Base-by-base conservation (phyloP, 2,888 invertebrate genomes). In the Corbicula japonica region DNA sequence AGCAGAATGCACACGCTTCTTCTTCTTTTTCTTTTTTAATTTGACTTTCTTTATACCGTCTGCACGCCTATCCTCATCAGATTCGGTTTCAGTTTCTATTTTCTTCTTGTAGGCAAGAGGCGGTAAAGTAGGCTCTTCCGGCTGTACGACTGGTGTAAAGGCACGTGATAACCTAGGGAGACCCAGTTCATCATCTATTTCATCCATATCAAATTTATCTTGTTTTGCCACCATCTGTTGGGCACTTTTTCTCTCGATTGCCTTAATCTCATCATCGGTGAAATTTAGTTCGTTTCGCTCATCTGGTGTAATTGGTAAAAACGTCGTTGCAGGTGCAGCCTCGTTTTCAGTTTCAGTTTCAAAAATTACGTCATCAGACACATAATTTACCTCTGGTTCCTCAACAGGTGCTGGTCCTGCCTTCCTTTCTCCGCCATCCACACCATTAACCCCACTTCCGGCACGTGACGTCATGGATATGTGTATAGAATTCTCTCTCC, bases 141-240 rank as follows among this genome's bases (percentile, higher is more conserved):
- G 79, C n/a, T 62, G 70, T 2, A 62, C 52, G 6, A 80, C 62
- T n/a, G 83, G 83, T 6, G 83, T 83, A 32, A 83, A 83, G 10
- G 79, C 83, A 15, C 78, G 58, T 15, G 83, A 83, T 50, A 83
- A 60, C 50, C 83, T 74, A 6, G 83, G 83, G 6, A 83, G 63
- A 8, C 83, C 83, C 4, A 83, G 63, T 34, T 83, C 83, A 50
- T 83, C 83, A 61, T 83, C 83, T 12, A 83, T 71, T 5, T 74
- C 76, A 74, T 83, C 83, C 83, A 83, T 83, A 35, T 83, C 83
- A 62, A 61, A 46, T 18, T 62, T 66, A 26, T 73, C 76, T 28
- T 54, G 58, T 23, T 76, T 60, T 8, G 52, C 44, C 6, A 73
- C 82, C 18, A 61, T 32, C 10, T 63, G 48, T 35, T 58, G 54